Percentiles rank a stretch among this genome's conserved stretches.
Evolutionary conservation across 1,140 invertebrate genomes (phyloP).

Genomic region (Lepidurus packardi): DNA sequence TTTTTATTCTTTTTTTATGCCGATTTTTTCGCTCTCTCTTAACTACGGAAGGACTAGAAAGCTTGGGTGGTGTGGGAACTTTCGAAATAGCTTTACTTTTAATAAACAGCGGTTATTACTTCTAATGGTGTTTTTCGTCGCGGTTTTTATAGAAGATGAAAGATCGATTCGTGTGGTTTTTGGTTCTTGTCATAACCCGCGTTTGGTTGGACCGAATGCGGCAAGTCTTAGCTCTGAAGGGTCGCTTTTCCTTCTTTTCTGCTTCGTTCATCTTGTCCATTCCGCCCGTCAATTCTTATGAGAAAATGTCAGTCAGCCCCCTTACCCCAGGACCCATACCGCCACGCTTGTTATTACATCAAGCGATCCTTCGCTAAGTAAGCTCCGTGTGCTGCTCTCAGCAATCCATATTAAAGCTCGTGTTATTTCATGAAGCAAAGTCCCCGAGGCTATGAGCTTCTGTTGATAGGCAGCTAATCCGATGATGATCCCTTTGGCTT

Average conservation of each 20-base stretch:
- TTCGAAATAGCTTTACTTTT: neutral
- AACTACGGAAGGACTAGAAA: neutral
- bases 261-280: slow-evolving; percentile 12
- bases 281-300: slow-evolving; percentile 17
- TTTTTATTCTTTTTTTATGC: too few species aligned
- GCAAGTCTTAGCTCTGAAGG: neutral
- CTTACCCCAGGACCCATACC: neutral
- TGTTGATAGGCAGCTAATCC: neutral
- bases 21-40: neutral
- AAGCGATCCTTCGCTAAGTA: neutral
- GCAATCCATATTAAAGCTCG: slow-evolving; percentile 19
- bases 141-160: slow-evolving; percentile 3
- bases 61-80: neutral
- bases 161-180: slow-evolving; percentile 12
- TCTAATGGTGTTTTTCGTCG: neutral
- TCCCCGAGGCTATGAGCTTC: neutral
- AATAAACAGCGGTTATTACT: neutral
- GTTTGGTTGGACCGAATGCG: neutral
- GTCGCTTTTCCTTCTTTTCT: neutral
- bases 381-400: neutral
- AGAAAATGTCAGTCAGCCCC: neutral
- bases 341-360: slow-evolving; percentile 5
- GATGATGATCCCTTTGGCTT: neutral
- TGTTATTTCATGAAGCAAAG: slow-evolving; percentile 8
- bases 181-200: neutral